Percentiles rank a stretch among this genome's conserved stretches.
Evolutionary conservation across 2,113 vertebrate species (phyloP).

Genomic region (Antigone vipio): DNA sequence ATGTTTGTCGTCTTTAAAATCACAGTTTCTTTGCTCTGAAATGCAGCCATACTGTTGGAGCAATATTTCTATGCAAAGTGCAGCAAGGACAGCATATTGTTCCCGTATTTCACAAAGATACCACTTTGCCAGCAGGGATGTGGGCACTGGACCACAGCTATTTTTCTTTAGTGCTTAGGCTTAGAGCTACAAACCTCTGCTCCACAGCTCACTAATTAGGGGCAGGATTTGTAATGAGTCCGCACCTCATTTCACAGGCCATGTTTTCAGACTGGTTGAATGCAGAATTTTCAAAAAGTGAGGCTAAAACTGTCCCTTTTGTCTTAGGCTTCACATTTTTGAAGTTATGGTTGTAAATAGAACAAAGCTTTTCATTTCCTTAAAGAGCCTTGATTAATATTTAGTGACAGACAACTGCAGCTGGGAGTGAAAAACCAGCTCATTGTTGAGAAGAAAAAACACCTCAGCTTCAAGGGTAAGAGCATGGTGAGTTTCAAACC

Average conservation of each 20-base stretch:
- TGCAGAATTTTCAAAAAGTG: neutral
- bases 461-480: neutral
- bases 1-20: too few relatives aligned
- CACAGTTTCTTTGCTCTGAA: neutral
- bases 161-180: neutral
- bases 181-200: neutral
- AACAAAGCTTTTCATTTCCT: neutral
- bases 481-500: neutral
- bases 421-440: neutral
- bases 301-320: neutral
- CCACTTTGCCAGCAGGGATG: neutral
- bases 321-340: neutral
- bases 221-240: neutral
- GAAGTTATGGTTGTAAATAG: neutral
- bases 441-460: neutral
- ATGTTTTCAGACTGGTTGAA: neutral
- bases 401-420: neutral
- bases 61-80: neutral
- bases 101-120: neutral
- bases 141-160: neutral
- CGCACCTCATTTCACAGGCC: neutral
- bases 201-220: rapidly evolving
- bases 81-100: neutral
- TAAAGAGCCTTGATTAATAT: neutral
- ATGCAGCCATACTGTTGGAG: neutral